Base-by-base conservation (phyloP, 2,797 vertebrate genomes). In the Bovichtus diacanthus region DNA sequence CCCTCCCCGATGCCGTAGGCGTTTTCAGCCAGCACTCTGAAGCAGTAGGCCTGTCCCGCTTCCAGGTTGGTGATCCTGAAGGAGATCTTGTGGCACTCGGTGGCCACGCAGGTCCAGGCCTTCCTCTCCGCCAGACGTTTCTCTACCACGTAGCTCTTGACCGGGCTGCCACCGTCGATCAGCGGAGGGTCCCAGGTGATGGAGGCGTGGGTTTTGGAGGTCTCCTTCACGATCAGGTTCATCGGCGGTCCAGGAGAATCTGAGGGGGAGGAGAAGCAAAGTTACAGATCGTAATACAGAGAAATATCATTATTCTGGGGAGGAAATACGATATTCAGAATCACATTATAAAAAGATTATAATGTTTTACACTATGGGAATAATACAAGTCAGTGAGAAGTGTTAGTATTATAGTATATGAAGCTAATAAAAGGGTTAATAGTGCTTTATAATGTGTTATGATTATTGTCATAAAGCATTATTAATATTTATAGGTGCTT, bases 71-170 rank as follows among this genome's bases (percentile, higher is more conserved):
- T 91, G 73, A 99, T 94, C 83, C 97, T 96, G 93, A 93, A 99
- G 56, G 98, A 98, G 61, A 95, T 96, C 92, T 99, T 99, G 39
- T 93, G 88, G 82, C 98, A 99, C 75, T 98, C 95, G 2, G 97
- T 91, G 3, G 96, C 92, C 76, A 99, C 97, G 2, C 98, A 99
- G 16, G 98, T 97, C 98, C 98, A 99, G 15, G 98, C 97, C 81
- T 99, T 99, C 85, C 97, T 97, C 84, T 99, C 98, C 19, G 98
- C 98, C 74, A 99, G 95, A 78, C 97, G 97, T 91, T 99, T 99
- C 93, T 99, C 98, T 87, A 99, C 93, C 0, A 99, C 93, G 25
- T 99, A 99, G 89, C 96, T 99, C 91, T 95, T 99, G 18, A 99
- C 93, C 38, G 97, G 96, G 89, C 97, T 97, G 67, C 98, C 98